A percentile compares a stretch with the other conserved stretches of the same genome.
phyloP scores from a whole-genome alignment of 2,113 vertebrate species.

The Copsychus sechellarum region DNA sequence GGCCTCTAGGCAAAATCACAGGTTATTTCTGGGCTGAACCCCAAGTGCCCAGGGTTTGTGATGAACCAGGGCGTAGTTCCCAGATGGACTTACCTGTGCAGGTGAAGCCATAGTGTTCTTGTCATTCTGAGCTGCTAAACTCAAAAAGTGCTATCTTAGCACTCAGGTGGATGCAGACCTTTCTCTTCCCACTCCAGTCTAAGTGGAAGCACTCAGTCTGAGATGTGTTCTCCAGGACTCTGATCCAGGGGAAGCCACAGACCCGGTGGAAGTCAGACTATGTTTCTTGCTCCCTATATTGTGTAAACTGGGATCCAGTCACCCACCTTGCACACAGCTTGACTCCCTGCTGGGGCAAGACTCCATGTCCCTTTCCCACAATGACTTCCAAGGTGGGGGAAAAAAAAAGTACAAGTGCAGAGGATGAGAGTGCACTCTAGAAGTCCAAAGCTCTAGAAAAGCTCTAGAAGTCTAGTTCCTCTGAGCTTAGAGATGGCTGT shows the following conservation, averaged over 20 bases:
- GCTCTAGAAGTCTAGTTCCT: too few relatives aligned
- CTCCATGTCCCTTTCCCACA: neutral
- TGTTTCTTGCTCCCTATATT: accelerated
- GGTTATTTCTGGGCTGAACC: neutral
- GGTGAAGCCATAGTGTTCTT: neutral
- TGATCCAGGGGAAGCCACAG: neutral
- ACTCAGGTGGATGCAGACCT: neutral
- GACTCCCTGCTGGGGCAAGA: neutral
- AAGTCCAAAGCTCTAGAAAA: too few relatives aligned
- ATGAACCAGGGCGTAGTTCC: neutral
- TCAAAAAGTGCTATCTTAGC: neutral
- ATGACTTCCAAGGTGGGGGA: accelerated
- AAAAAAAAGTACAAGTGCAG: accelerated
- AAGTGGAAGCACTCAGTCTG: neutral
- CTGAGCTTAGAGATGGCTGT: neutral
- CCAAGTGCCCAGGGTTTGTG: neutral
- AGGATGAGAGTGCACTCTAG: accelerated
- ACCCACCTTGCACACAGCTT: too few relatives aligned
- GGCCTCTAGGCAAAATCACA: neutral
- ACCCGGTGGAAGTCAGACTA: neutral
- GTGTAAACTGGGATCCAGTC: neutral
- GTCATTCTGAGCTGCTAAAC: neutral
- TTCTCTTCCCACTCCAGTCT: neutral
- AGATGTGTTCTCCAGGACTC: neutral
- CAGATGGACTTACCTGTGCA: neutral